A percentile compares a stretch with the other conserved stretches of the same genome.
These are phyloP conservation scores for Alcedo quadribrachys DNA, from an alignment of 2,797 vertebrate species.

Conservation along the genomic window DNA sequence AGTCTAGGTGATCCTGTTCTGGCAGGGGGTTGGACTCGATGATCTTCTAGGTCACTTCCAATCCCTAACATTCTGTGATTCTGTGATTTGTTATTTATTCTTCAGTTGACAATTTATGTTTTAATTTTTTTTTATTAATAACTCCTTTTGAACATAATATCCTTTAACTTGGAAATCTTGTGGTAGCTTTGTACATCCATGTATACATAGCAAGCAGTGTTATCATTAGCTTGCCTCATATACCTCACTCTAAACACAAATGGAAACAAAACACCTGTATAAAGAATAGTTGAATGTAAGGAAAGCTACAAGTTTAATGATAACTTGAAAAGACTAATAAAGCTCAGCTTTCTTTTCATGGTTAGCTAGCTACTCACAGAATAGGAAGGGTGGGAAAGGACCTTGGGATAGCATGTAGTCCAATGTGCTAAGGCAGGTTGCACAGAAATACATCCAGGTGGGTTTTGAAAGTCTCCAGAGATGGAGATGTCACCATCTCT, in stretches of 20 bases:
- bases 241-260: neutral
- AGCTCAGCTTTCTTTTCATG: neutral
- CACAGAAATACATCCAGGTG: no score
- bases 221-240: neutral
- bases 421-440: no score
- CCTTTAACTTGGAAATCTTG: neutral
- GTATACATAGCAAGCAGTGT: neutral
- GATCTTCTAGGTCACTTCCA: no score
- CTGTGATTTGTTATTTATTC: neutral
- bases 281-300: neutral
- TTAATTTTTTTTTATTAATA: neutral
- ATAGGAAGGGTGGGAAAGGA: no score
- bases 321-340: neutral
- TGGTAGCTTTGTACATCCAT: neutral
- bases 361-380: neutral
- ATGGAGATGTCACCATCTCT: no score
- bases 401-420: no score
- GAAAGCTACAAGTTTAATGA: neutral
- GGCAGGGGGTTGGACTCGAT: no score
- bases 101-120: neutral
- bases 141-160: neutral
- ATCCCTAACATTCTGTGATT: no score
- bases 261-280: neutral
- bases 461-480: no score
- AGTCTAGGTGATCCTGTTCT: no score